Percentiles rank a stretch among this genome's conserved stretches.
Conservation (phyloP, 2,888 invertebrate genomes). For the Mythimna pallens region DNA sequence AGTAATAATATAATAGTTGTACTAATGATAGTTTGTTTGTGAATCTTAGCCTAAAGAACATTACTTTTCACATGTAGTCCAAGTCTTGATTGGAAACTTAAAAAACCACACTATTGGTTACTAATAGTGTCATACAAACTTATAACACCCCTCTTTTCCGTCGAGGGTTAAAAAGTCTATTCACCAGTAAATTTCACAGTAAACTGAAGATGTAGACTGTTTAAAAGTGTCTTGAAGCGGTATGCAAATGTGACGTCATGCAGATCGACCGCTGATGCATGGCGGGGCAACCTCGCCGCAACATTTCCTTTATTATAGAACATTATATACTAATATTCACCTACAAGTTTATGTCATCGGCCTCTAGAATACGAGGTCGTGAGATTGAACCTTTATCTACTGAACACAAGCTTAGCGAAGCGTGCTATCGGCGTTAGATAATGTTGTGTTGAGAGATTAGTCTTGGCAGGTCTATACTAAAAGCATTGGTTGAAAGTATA, state of each 20-base stretch:
- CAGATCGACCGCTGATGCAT: constrained; percentile 38
- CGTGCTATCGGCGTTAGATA: constrained; percentile 17
- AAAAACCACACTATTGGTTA: neutral
- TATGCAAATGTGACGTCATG: constrained; percentile 51
- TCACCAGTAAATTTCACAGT: too few relatives aligned
- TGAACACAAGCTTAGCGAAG: neutral
- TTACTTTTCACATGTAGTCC: too few relatives aligned
- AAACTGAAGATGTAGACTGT: neutral
- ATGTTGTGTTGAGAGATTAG: neutral
- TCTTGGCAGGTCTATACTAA: neutral
- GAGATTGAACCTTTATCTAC: constrained; percentile 2
- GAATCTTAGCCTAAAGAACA: neutral
- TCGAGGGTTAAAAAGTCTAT: too few relatives aligned
- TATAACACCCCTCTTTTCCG: too few relatives aligned
- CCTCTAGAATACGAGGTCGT: constrained; percentile 2
- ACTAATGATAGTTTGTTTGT: neutral
- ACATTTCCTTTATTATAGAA: constrained; percentile 22
- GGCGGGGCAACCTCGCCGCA: constrained; percentile 7
- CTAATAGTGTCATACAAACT: too few relatives aligned
- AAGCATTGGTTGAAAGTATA: neutral
- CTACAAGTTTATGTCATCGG: constrained; percentile 2
- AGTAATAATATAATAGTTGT: neutral
- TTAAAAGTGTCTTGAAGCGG: constrained; percentile 23
- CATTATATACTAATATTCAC: neutral
- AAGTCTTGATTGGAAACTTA: neutral